Conservation (phyloP, 2,888 invertebrate species). For the Sesia apiformis region DNA sequence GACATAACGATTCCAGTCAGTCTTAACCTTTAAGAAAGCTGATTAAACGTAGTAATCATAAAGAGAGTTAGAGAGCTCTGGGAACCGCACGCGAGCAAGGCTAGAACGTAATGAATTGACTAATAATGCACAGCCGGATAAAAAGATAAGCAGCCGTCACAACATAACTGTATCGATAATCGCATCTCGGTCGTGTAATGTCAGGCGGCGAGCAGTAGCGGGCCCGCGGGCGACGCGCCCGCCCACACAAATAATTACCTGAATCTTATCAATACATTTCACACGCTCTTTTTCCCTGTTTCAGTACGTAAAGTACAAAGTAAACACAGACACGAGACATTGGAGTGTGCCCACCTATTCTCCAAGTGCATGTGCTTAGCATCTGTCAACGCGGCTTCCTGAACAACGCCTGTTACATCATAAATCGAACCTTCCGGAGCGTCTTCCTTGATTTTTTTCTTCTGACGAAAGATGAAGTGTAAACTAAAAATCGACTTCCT, state of each 20-base stretch:
- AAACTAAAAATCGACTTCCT: conserved; percentile 61
- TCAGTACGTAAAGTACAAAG: conserved; percentile 30
- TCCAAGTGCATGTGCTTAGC: conserved; percentile 54
- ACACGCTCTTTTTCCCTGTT: conserved; percentile 40
- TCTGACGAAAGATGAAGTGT: conserved; percentile 67
- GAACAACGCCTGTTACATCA: conserved; percentile 51
- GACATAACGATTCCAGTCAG: conserved; percentile 27
- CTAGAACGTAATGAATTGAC: conserved; percentile 32
- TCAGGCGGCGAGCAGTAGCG: conserved; percentile 46
- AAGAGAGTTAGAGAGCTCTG: conserved; percentile 26
- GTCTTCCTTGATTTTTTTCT: conserved; percentile 64
- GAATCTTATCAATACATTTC: conserved; percentile 53
- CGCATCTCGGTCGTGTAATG: conserved; percentile 55
- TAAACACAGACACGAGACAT: conserved; percentile 33
- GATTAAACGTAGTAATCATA: conserved; percentile 38
- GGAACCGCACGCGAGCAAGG: conserved; percentile 21
- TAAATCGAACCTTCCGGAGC: conserved; percentile 68
- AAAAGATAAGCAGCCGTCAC: conserved; percentile 54
- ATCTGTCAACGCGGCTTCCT: conserved; percentile 69
- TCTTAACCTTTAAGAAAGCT: conserved; percentile 41
- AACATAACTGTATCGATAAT: conserved; percentile 64
- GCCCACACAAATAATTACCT: conserved; percentile 45
- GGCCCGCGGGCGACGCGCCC: conserved; percentile 24
- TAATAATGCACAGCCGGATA: conserved; percentile 43
- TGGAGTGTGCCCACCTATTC: conserved; percentile 55